Evolutionary conservation across 2,113 vertebrate species (phyloP).

Genomic region (Coturnix japonica): DNA sequence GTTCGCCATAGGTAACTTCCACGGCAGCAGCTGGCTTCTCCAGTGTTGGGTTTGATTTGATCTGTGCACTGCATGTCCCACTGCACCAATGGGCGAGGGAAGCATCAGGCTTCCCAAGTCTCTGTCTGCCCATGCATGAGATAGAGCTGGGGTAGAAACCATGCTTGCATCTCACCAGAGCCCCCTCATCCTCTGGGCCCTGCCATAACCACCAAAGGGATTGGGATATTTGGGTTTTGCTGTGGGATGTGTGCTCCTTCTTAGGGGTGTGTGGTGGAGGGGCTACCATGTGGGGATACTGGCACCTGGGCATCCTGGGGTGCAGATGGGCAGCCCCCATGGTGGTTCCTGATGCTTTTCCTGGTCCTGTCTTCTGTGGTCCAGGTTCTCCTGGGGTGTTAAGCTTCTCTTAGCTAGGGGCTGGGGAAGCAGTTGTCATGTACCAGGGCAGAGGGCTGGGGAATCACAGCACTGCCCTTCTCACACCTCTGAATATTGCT

Average conservation of each 20-base stretch:
- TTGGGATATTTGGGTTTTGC: neutral
- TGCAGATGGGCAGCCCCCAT: neutral
- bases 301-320: neutral
- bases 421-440: fast-evolving
- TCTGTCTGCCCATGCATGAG: neutral
- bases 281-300: neutral
- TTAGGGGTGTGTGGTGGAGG: neutral
- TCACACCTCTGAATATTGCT: neutral
- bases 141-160: neutral
- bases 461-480: neutral
- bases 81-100: fast-evolving
- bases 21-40: neutral
- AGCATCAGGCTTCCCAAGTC: neutral
- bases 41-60: neutral
- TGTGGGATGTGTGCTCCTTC: neutral
- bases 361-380: neutral
- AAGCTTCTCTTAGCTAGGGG: neutral
- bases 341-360: neutral
- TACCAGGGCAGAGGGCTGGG: neutral
- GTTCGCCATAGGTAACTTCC: slow-evolving; percentile 87
- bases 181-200: neutral
- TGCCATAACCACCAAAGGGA: neutral
- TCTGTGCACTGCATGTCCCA: neutral
- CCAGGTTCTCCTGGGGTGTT: fast-evolving
- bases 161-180: fast-evolving